Percentiles rank a stretch among this genome's conserved stretches.
These are phyloP conservation scores for Sebastes baramenuke DNA, from an alignment of 2,797 vertebrate species.

Conservation along the genomic window DNA sequence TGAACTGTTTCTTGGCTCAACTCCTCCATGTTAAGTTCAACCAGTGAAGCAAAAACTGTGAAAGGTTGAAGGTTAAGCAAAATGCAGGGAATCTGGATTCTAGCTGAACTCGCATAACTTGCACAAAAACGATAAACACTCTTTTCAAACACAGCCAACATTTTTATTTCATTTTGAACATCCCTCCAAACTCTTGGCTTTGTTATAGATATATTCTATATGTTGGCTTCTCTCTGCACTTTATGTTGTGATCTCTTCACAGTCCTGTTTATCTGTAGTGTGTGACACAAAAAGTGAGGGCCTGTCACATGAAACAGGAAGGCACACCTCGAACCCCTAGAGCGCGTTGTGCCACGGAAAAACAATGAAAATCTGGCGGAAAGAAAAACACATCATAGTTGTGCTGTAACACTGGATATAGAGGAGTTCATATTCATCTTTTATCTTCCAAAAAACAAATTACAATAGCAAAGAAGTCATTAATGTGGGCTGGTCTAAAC, in stretches of 20 bases:
- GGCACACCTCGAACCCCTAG: conserved; percentile 26
- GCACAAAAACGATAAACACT: background rate
- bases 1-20: background rate
- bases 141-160: background rate
- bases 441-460: background rate
- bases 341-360: conserved; percentile 24
- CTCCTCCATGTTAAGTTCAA: background rate
- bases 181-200: background rate
- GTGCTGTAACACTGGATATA: background rate
- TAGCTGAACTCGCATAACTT: background rate
- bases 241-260: conserved; percentile 1
- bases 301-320: conserved; percentile 54
- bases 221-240: background rate
- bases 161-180: background rate
- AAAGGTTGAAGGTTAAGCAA: background rate
- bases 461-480: background rate
- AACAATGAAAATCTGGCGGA: conserved; percentile 21
- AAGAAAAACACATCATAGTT: background rate
- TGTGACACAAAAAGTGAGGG: conserved; percentile 11
- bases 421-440: background rate
- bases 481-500: background rate
- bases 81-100: background rate
- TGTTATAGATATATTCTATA: background rate
- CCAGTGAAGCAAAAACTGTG: background rate
- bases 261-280: conserved; percentile 4